Conservation (phyloP, 2,797 vertebrate genomes). For the Halcyon smyrnensis region DNA sequence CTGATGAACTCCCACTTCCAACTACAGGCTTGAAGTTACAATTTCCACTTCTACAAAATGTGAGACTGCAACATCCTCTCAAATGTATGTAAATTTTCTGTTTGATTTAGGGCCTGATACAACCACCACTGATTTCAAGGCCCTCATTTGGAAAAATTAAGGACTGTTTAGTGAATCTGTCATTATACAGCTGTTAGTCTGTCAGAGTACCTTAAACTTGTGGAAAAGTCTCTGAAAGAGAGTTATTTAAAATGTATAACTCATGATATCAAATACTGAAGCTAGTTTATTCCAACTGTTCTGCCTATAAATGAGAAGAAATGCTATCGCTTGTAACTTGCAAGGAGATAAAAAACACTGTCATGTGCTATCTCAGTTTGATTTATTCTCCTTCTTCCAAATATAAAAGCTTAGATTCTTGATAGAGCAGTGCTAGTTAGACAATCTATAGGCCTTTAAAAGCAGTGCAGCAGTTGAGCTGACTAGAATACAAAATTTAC, state of each 20-base stretch:
- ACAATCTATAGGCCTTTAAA: neutral
- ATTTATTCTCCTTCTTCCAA: slow-evolving; percentile 35
- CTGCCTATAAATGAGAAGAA: neutral
- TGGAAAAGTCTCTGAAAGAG: neutral
- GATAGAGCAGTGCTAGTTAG: neutral
- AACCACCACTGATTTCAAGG: neutral
- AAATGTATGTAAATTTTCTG: neutral
- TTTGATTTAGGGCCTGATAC: neutral
- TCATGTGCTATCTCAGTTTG: neutral
- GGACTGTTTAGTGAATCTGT: neutral
- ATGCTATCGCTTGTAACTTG: neutral
- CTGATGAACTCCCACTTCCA: neutral
- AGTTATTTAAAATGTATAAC: neutral
- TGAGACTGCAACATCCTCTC: neutral
- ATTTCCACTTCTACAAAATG: neutral
- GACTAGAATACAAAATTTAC: neutral
- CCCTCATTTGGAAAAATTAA: neutral
- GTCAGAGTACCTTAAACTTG: neutral
- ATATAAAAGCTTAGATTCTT: neutral
- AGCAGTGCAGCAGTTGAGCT: neutral
- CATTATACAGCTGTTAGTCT: neutral
- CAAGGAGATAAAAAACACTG: neutral
- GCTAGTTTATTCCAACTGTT: neutral
- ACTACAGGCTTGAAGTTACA: neutral
- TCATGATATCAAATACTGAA: neutral